phyloP scores from a whole-genome alignment of 2,888 invertebrate genomes.

The Zygothrica quintamaculata region DNA sequence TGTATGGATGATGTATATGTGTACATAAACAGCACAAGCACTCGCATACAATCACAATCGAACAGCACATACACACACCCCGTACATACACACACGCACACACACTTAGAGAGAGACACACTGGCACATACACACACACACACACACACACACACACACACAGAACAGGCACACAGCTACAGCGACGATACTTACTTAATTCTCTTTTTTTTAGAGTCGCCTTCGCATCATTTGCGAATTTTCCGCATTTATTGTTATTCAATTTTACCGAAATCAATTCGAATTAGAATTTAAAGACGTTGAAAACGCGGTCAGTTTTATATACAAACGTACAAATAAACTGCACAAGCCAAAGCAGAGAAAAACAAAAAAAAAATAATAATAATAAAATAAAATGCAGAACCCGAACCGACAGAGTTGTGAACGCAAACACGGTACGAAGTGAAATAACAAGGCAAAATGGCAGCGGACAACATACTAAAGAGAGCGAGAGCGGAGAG shows the following conservation, averaged over 20 bases:
- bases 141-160: slow-evolving; percentile 21
- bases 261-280: slow-evolving; percentile 51
- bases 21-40: slow-evolving; percentile 47
- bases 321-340: slow-evolving; percentile 58
- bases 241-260: slow-evolving; percentile 67
- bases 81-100: slow-evolving; percentile 13
- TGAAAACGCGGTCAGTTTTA: slow-evolving; percentile 45
- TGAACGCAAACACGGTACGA: slow-evolving; percentile 77
- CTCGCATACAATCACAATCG: slow-evolving; percentile 25
- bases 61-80: slow-evolving; percentile 6
- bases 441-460: slow-evolving; percentile 76
- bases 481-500: slow-evolving; percentile 45
- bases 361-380: slow-evolving; percentile 76
- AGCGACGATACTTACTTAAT: slow-evolving; percentile 73
- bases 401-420: slow-evolving; percentile 77
- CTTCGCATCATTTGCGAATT: slow-evolving; percentile 70
- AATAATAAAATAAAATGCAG: slow-evolving; percentile 78
- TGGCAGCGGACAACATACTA: slow-evolving; percentile 55
- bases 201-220: slow-evolving; percentile 66
- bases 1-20: slow-evolving; percentile 19
- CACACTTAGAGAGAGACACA: too few species aligned
- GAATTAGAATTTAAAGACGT: slow-evolving; percentile 36
- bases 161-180: slow-evolving; percentile 49
- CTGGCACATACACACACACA: slow-evolving; percentile 15
- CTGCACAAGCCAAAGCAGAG: slow-evolving; percentile 68